Evolutionary conservation across 2,888 invertebrate genomes (phyloP).

Genomic region (Bursaphelenchus okinawaensis): DNA sequence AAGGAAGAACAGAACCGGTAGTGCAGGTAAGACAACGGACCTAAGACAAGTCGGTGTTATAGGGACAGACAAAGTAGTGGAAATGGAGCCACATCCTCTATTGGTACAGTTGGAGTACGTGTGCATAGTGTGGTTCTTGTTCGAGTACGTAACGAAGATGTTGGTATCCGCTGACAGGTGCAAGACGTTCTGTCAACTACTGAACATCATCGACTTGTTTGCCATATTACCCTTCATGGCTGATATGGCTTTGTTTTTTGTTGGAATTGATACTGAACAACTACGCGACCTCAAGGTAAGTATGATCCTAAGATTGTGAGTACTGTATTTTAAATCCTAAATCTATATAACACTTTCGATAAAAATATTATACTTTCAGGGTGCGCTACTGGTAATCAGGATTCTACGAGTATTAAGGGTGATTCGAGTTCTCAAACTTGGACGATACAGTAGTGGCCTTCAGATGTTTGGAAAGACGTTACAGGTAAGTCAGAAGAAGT

Average conservation of each 20-base stretch:
- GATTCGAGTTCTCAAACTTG: conserved; percentile 50
- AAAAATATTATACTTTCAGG: too few species aligned
- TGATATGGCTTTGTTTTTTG: conserved; percentile 40
- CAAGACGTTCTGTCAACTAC: conserved; percentile 37
- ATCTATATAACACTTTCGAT: too few species aligned
- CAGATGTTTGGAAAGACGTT: conserved; percentile 55
- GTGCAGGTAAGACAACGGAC: background rate
- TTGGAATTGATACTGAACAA: conserved; percentile 47
- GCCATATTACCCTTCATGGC: conserved; percentile 51
- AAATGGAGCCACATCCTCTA: conserved; percentile 45
- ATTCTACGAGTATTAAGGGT: conserved; percentile 52
- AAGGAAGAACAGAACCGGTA: conserved; percentile 1
- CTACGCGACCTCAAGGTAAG: conserved; percentile 44
- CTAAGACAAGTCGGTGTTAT: too few species aligned
- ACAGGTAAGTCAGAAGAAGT: conserved; percentile 29
- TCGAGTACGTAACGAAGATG: conserved; percentile 48
- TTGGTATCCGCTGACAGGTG: conserved; percentile 38
- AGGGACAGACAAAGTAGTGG: conserved; percentile 16
- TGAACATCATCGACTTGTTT: conserved; percentile 50
- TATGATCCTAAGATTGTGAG: background rate
- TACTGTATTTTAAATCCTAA: too few species aligned
- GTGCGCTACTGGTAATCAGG: conserved; percentile 50
- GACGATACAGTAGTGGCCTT: conserved; percentile 47
- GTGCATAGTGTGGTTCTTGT: conserved; percentile 51
- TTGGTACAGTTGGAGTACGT: conserved; percentile 40